phyloP scores from a whole-genome alignment of 2,797 vertebrate species.

The Morus bassanus region DNA sequence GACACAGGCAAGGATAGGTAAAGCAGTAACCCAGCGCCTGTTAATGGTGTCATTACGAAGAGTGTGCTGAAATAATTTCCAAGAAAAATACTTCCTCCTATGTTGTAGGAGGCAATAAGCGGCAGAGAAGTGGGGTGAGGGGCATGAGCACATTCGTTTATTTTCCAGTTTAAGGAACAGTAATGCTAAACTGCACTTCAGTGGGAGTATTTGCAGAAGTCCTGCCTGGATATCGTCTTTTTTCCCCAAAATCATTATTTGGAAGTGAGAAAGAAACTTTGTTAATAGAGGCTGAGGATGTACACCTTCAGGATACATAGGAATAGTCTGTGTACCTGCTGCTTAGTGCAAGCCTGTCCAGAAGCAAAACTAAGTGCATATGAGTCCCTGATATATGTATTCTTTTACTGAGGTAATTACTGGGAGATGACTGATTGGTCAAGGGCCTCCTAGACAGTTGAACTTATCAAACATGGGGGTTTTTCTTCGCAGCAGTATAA shows the following conservation, averaged over 20 bases:
- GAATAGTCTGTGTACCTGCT: not conserved
- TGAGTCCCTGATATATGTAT: not conserved
- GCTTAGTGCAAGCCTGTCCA: not conserved
- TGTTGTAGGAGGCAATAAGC: not conserved
- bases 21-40: not conserved
- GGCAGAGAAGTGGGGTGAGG: not conserved
- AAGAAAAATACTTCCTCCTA: not conserved
- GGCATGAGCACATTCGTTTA: accelerated
- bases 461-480: not conserved
- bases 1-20: not conserved
- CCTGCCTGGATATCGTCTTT: not conserved
- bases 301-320: not conserved
- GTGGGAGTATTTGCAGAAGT: not conserved
- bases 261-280: not conserved
- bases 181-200: not conserved
- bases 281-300: not conserved
- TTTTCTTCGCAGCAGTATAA: not conserved
- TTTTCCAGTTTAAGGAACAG: not conserved
- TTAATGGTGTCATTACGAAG: not conserved
- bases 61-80: not conserved
- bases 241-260: not conserved
- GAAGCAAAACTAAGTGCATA: not conserved
- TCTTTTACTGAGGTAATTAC: not conserved
- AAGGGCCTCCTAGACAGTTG: not conserved
- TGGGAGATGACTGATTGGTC: not conserved